Evolutionary conservation across 2,888 invertebrate genomes (phyloP), one percentile per base, ranked within the genome.

Genomic region (Thera britannica): DNA sequence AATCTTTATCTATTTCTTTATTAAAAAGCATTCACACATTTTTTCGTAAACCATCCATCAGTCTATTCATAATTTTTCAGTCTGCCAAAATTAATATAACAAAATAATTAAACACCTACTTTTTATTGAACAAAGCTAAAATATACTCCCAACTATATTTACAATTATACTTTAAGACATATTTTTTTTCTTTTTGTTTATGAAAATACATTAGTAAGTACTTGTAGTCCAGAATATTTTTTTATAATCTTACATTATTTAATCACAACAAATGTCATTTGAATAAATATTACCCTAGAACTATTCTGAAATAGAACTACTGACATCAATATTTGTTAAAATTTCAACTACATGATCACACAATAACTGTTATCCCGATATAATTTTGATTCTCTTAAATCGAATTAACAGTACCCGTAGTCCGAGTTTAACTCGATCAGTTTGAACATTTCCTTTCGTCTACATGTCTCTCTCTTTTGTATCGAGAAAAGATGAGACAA

Each of bases 41-140:
- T 58, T 46, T 54, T 58, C 52, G 23, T 46, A 38, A 59, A 51
- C 64, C 68, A 70, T 71, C 70, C 73, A 67, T 73, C 73, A 75
- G 75, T 75, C 73, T 75, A 75, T 72, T 72, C 44, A 66, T 64
- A 72, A 12, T 41, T 71, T 64, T 57, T 75, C 75, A 75, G 75
- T 75, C 75, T 75, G 73, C 68, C 73, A 67, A 70, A 72, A 72
- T 65, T 68, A 73, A 69, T 66, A 65, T 72, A 59, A 51, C 62
- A 57, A 70, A 66, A 23, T 23, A 60, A 72, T 49, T 62, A 71
- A 70, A 70, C 52, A 64, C 5, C 65, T 62, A 58, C 9, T 2
- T 38, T 58, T 59, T 56, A 64, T 9, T 54, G 63, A 57, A 63
- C 59, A 56, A 69, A 70, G 63, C 63, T 58, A 44, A 60, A 58